Evolutionary conservation across 2,797 vertebrate genomes (phyloP).

Genomic region (Vultur gryphus): DNA sequence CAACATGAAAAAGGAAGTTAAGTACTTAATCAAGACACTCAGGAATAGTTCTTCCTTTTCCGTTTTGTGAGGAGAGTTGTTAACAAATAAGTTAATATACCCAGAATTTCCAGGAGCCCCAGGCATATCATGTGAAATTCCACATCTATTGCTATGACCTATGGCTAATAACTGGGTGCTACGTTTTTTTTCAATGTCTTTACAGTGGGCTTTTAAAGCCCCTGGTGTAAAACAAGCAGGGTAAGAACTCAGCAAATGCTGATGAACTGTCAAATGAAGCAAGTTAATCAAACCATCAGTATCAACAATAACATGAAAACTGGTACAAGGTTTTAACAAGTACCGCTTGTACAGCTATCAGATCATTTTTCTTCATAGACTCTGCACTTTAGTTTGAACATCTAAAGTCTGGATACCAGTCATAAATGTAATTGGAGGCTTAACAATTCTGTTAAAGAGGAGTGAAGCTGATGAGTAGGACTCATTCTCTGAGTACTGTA

Average conservation of each 20-base stretch:
- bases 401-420: not conserved
- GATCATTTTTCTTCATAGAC: not conserved
- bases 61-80: not conserved
- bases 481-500: constrained; percentile 30
- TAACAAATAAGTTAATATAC: not conserved
- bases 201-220: not conserved
- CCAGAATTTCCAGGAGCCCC: not conserved
- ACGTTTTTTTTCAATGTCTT: not conserved
- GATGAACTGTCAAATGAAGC: not conserved
- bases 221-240: not conserved
- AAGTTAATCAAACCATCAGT: not conserved
- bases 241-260: not conserved
- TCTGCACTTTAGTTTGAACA: not conserved
- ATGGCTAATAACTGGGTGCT: not conserved
- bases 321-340: not conserved
- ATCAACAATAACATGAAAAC: not conserved
- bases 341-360: not conserved
- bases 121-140: not conserved
- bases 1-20: not conserved
- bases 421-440: not conserved
- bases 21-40: not conserved
- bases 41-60: not conserved
- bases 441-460: not conserved
- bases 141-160: not conserved
- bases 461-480: constrained; percentile 14